These are phyloP conservation scores for Clanis bilineata DNA, from an alignment of 2,888 invertebrate species.

Conservation along the genomic window DNA sequence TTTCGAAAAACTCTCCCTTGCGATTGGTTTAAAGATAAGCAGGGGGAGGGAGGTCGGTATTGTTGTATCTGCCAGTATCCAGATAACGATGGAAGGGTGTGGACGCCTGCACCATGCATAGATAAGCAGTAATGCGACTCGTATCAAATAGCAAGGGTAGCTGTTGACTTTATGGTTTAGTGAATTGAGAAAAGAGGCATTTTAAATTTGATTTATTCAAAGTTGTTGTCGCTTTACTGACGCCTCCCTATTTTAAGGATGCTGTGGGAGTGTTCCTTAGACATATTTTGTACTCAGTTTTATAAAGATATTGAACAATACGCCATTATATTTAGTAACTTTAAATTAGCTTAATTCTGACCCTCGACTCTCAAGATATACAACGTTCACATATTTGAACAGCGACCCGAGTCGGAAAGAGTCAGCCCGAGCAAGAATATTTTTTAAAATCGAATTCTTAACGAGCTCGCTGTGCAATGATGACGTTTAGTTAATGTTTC, in stretches of 20 bases:
- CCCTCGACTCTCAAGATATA: too few relatives aligned
- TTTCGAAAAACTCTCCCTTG: constrained; percentile 52
- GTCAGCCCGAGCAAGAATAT: too few relatives aligned
- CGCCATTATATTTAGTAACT: too few relatives aligned
- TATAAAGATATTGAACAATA: too few relatives aligned
- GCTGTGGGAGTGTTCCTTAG: too few relatives aligned
- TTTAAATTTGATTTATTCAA: constrained; percentile 46
- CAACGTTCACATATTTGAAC: too few relatives aligned
- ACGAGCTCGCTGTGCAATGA: too few relatives aligned
- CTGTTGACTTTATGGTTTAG: constrained; percentile 63
- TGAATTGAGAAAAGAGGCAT: constrained; percentile 50
- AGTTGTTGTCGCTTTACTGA: not conserved
- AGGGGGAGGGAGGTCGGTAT: constrained; percentile 53
- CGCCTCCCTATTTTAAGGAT: not conserved
- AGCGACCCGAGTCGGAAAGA: too few relatives aligned
- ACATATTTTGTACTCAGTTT: too few relatives aligned
- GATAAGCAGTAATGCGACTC: constrained; percentile 69
- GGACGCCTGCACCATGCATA: constrained; percentile 62
- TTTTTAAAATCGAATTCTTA: too few relatives aligned
- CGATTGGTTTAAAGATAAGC: constrained; percentile 69
- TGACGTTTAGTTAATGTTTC: too few relatives aligned
- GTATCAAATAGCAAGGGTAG: constrained; percentile 51
- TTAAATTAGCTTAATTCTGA: too few relatives aligned
- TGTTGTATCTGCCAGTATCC: constrained; percentile 75
- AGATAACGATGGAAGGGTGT: constrained; percentile 69